Evolutionary conservation across 2,888 invertebrate genomes (phyloP).

Genomic region (Euproctis similis): DNA sequence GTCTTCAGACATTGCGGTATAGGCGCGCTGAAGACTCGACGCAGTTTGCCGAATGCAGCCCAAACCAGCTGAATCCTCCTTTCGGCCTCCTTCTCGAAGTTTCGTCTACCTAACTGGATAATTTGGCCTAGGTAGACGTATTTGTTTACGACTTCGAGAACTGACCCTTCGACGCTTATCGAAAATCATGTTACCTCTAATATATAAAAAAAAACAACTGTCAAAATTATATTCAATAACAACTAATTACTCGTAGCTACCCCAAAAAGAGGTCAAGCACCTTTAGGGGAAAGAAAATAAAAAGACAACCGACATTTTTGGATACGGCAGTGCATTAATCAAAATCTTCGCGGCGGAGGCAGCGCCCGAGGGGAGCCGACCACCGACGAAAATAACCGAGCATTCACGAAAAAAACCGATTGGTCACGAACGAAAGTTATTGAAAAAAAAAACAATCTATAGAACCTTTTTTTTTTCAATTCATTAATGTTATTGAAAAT

Average conservation of each 20-base stretch:
- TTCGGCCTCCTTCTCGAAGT: too few species aligned
- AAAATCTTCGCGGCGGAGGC: slow-evolving; percentile 35
- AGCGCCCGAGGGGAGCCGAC: slow-evolving; percentile 35
- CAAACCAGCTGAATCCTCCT: too few species aligned
- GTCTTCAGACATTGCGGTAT: too few species aligned
- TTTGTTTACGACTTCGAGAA: too few species aligned
- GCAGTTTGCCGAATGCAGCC: too few species aligned
- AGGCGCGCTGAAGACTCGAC: too few species aligned
- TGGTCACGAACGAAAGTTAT: slow-evolving; percentile 27
- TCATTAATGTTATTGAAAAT: slow-evolving; percentile 40
- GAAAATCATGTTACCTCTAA: slow-evolving; percentile 7
- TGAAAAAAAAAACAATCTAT: slow-evolving; percentile 36
- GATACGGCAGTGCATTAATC: slow-evolving; percentile 54
- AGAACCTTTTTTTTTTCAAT: slow-evolving; percentile 37
- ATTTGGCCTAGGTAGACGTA: too few species aligned
- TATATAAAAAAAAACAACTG: slow-evolving; percentile 11
- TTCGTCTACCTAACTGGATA: too few species aligned
- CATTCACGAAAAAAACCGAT: slow-evolving; percentile 26
- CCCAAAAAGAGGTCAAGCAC: slow-evolving; percentile 46
- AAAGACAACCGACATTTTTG: slow-evolving; percentile 38
- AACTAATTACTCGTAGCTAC: slow-evolving; percentile 40
- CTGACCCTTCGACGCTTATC: too few species aligned
- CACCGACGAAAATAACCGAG: slow-evolving; percentile 20
- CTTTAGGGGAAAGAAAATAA: slow-evolving; percentile 32
- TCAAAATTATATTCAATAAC: slow-evolving; percentile 41